phyloP scores from a whole-genome alignment of 2,888 invertebrate species.

The Deilephila elpenor region DNA sequence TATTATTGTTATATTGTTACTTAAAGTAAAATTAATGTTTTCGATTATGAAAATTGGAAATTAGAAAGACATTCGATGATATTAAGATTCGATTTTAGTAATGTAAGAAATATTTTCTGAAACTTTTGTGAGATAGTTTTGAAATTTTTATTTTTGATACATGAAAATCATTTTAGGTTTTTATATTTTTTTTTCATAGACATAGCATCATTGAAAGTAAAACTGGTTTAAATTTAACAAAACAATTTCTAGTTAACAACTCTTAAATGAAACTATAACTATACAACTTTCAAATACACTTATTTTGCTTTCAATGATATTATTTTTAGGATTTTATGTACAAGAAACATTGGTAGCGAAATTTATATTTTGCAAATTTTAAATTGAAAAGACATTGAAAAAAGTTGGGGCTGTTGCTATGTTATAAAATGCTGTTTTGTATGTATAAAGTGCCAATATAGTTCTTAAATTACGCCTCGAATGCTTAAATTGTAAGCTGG shows the following conservation, averaged over 20 bases:
- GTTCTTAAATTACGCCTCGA: neutral
- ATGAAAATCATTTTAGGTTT: constrained; percentile 4
- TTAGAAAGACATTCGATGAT: neutral
- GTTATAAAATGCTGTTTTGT: neutral
- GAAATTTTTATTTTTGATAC: constrained; percentile 19
- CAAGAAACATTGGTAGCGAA: too few relatives aligned
- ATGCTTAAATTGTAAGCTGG: neutral
- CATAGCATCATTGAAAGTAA: neutral
- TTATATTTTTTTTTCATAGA: constrained; percentile 7
- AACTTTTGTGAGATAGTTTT: neutral
- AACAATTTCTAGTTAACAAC: too few relatives aligned
- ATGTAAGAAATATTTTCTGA: neutral
- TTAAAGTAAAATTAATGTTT: neutral
- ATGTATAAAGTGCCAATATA: constrained; percentile 24
- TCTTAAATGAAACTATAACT: too few relatives aligned
- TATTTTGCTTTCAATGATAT: too few relatives aligned
- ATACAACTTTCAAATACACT: too few relatives aligned
- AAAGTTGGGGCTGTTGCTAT: neutral
- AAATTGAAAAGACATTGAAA: neutral
- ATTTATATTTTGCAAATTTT: neutral
- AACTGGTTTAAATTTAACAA: neutral
- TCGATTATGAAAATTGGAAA: neutral
- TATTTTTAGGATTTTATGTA: too few relatives aligned
- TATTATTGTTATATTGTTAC: neutral
- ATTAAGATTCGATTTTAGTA: neutral